These are phyloP conservation scores for Aurelia aurita complex sp. Pacific DNA, from an alignment of 30 jellyfish, hydroid and myxozoan genomes.

Conservation along the genomic window DNA sequence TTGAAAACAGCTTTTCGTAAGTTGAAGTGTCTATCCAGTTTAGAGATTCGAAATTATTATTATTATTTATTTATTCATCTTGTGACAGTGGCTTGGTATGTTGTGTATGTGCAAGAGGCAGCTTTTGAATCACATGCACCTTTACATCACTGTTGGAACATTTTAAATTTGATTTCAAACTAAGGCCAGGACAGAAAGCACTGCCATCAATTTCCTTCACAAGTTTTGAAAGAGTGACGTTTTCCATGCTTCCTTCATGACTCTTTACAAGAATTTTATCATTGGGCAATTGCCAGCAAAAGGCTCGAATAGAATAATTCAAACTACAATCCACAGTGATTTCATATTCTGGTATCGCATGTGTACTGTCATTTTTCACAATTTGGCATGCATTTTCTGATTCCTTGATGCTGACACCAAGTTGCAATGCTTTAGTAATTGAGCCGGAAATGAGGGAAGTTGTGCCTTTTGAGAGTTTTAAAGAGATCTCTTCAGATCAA, in stretches of 20 bases:
- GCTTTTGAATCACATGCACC: slow-evolving; percentile 23
- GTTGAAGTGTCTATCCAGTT: no score
- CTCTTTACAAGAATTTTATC: background rate
- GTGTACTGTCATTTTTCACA: background rate
- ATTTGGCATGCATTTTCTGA: background rate
- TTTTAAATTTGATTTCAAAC: background rate
- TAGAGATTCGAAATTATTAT: no score
- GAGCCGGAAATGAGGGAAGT: no score
- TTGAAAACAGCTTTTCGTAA: no score
- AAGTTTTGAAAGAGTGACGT: slow-evolving; percentile 38
- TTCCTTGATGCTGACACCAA: slow-evolving; percentile 3
- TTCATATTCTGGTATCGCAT: slow-evolving; percentile 27
- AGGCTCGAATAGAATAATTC: slow-evolving; percentile 26
- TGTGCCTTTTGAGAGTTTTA: no score
- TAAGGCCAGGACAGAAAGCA: slow-evolving; percentile 21
- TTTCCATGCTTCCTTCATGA: slow-evolving; percentile 3
- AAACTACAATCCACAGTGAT: slow-evolving; percentile 28
- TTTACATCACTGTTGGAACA: slow-evolving; percentile 16
- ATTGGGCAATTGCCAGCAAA: slow-evolving; percentile 39
- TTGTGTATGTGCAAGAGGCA: background rate
- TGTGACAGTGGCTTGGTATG: slow-evolving; percentile 16
- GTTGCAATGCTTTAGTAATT: background rate
- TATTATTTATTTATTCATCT: no score
- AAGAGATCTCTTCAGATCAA: no score
- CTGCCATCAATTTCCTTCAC: slow-evolving; percentile 26